Conservation (phyloP, 2,113 vertebrate genomes). For the Elachura formosa region DNA sequence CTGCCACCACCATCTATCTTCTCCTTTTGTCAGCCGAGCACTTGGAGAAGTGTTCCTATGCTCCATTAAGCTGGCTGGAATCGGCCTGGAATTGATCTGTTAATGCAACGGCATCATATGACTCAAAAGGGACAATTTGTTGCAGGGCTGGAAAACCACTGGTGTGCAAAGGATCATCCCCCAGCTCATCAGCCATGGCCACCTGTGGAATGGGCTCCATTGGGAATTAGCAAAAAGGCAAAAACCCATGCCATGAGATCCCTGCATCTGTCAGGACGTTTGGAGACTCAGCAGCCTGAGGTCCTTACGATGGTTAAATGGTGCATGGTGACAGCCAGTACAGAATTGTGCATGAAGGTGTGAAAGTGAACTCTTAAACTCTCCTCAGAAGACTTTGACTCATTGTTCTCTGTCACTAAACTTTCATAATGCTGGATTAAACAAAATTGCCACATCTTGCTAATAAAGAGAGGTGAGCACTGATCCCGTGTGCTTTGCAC, state of each 20-base stretch:
- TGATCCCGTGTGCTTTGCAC: background rate
- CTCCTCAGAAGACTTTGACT: background rate
- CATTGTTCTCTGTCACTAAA: background rate
- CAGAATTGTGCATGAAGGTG: background rate
- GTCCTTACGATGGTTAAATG: background rate
- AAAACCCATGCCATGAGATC: background rate
- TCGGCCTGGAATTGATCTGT: background rate
- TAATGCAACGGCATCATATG: background rate
- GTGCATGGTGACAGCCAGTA: background rate
- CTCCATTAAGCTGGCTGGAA: background rate
- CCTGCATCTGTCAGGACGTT: background rate
- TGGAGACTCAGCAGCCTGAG: rapidly evolving
- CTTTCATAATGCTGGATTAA: background rate
- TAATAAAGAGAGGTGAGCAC: background rate
- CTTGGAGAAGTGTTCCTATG: background rate
- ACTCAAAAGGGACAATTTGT: background rate
- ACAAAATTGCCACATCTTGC: background rate
- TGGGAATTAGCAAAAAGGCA: background rate
- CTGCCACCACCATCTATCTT: background rate
- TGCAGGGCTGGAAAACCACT: background rate
- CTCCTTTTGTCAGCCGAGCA: background rate
- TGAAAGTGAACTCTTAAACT: background rate
- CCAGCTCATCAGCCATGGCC: background rate
- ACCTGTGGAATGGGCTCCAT: background rate
- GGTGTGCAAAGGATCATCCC: background rate